These are phyloP conservation scores for Melanophora roralis DNA, from an alignment of 2,888 invertebrate species.

Conservation along the genomic window DNA sequence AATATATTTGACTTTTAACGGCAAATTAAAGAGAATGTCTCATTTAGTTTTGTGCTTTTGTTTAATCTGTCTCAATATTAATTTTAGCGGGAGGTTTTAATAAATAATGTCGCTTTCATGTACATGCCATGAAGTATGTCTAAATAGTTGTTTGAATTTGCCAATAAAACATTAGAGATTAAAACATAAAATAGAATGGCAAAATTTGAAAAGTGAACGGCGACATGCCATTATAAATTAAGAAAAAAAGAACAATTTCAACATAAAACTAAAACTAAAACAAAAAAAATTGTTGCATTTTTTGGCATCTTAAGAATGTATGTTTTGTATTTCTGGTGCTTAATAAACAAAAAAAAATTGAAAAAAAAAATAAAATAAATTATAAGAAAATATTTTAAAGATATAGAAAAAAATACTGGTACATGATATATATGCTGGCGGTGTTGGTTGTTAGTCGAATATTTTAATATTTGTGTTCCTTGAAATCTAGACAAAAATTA, in stretches of 20 bases:
- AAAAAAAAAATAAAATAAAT: not conserved
- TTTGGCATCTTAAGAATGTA: slow-evolving; percentile 51
- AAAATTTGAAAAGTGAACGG: slow-evolving; percentile 59
- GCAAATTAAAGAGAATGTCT: slow-evolving; percentile 5
- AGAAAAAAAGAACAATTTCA: not conserved
- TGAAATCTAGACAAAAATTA: slow-evolving; percentile 38
- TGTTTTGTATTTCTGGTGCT: slow-evolving; percentile 1
- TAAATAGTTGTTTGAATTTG: slow-evolving; percentile 21
- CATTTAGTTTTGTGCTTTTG: not conserved
- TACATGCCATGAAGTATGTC: slow-evolving; percentile 18
- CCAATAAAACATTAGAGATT: not conserved
- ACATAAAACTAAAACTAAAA: not conserved
- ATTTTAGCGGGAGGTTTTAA: slow-evolving; percentile 50
- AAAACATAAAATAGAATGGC: slow-evolving; percentile 35
- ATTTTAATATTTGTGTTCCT: slow-evolving; percentile 39
- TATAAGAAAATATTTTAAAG: not conserved
- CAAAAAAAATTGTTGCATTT: slow-evolving; percentile 29
- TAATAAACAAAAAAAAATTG: not conserved
- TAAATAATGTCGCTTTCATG: slow-evolving; percentile 45
- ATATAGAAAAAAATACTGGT: slow-evolving; percentile 3
- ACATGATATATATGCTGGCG: slow-evolving; percentile 26
- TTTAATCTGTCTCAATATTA: not conserved
- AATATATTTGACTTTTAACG: slow-evolving; percentile 35
- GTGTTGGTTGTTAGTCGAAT: slow-evolving; percentile 23
- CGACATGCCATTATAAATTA: slow-evolving; percentile 23